Percentiles rank a stretch among this genome's conserved stretches.
Evolutionary conservation across 1,140 invertebrate species (phyloP).

Genomic region (Portunus trituberculatus): DNA sequence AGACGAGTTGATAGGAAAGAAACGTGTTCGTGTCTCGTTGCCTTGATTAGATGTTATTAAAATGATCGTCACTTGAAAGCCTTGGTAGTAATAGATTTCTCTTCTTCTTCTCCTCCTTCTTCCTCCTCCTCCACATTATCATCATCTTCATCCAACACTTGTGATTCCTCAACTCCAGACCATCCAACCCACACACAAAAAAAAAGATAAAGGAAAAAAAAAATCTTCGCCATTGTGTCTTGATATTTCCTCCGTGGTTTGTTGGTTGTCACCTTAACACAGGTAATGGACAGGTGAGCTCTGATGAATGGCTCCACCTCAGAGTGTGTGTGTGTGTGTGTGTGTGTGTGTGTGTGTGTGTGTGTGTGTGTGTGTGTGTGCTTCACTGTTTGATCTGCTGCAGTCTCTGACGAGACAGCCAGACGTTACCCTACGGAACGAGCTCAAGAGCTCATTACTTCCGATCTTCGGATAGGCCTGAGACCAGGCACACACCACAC

Average conservation of each 20-base stretch:
- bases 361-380: constrained; percentile 43
- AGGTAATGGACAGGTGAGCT: not conserved
- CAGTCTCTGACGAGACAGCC: no score
- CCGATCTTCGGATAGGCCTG: no score
- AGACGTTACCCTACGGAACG: no score
- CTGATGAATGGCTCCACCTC: not conserved
- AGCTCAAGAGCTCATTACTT: no score
- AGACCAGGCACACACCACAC: no score
- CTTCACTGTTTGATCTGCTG: no score
- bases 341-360: constrained; percentile 50
- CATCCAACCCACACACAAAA: no score
- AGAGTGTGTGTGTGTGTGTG: not conserved
- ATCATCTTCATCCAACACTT: not conserved
- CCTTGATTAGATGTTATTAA: no score
- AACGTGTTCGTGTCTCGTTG: no score
- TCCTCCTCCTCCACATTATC: not conserved
- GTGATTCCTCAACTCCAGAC: no score
- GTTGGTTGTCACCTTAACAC: not conserved
- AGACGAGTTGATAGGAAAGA: no score
- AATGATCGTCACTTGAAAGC: not conserved
- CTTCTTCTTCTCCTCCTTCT: not conserved
- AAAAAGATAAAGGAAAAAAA: not conserved
- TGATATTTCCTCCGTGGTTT: not conserved
- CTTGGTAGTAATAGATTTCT: not conserved
- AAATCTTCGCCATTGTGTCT: not conserved